Base-by-base conservation (phyloP, 1,140 invertebrate genomes). In the Gonatopus flavifemur region DNA sequence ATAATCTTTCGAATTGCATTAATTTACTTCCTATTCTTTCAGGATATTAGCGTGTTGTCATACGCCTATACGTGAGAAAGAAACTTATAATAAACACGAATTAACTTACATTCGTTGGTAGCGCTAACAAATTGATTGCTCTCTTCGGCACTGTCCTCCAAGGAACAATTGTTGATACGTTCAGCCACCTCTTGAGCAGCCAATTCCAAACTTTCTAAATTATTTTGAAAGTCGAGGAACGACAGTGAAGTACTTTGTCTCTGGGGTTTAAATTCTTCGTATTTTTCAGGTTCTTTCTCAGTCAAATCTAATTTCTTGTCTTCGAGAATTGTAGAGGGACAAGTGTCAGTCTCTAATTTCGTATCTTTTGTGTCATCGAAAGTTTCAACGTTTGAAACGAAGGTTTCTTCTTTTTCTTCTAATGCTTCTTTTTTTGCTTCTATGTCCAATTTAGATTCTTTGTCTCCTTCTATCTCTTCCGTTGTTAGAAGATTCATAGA, bases 71-170 rank as follows among this genome's bases (percentile, higher is more conserved):
- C n/a, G 1, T 0, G 10, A 12, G 7, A 9, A 15, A 30, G 3
- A 22, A 9, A 38, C 21, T 33, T 10, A 22, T 28, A 19, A 36
- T 7, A 10, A 18, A 21, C 10, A 13, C 19, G 30, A 24, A n/a
- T n/a, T n/a, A n/a, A 62, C 62, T 67, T 47, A 74, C 72, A 35
- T 28, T 70, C 67, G 8, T 55, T 41, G 21, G 65, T 67, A 15
- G 66, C 67, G 13, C 49, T 59, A 41, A 67, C 38, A 53, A 67
- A 73, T 9, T 44, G 39, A 33, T 69, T 63, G 20, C 19, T 56
- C 3, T 69, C 69, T 32, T 66, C 62, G 3, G 52, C 30, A 5
- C 62, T 21, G n/a, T n/a, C n/a, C 2, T 65, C 60, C 16, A 65
- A 18, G 5, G 66, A 64, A 9, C 52, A 50, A 39, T 64, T 54